Conservation (phyloP, 2,797 vertebrate genomes). For the Molossus molossus region DNA sequence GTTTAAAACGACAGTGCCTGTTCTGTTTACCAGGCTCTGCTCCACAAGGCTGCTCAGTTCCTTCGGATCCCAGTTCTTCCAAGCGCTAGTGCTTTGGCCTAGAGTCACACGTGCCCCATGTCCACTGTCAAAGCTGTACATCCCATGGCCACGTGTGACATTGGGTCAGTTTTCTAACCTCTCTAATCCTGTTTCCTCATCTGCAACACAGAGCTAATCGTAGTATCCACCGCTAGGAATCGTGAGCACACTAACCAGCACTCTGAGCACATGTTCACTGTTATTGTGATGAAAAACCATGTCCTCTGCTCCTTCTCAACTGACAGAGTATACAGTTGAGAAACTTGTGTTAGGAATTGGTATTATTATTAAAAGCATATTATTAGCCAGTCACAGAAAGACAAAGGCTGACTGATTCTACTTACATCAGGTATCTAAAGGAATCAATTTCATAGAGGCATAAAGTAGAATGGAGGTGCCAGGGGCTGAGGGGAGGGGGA, state of each 20-base stretch:
- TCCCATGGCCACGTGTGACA: neutral
- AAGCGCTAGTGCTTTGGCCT: neutral
- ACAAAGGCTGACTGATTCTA: neutral
- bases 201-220: neutral
- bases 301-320: neutral
- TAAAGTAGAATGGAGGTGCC: neutral
- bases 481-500: neutral
- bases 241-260: neutral
- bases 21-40: neutral
- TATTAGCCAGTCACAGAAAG: neutral
- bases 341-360: neutral
- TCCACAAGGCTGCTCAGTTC: neutral
- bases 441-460: neutral
- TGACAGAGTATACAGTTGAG: neutral
- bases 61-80: neutral
- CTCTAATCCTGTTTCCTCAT: neutral
- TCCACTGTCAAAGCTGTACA: neutral
- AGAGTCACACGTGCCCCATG: neutral
- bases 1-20: conserved; percentile 68
- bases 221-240: neutral
- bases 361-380: neutral
- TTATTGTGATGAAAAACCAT: neutral
- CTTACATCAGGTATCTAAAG: neutral
- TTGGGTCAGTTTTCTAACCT: neutral
- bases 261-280: neutral